A percentile compares a stretch with the other conserved stretches of the same genome.
phyloP scores from a whole-genome alignment of 2,888 invertebrate species.

The Lasioglossum figueresi region DNA sequence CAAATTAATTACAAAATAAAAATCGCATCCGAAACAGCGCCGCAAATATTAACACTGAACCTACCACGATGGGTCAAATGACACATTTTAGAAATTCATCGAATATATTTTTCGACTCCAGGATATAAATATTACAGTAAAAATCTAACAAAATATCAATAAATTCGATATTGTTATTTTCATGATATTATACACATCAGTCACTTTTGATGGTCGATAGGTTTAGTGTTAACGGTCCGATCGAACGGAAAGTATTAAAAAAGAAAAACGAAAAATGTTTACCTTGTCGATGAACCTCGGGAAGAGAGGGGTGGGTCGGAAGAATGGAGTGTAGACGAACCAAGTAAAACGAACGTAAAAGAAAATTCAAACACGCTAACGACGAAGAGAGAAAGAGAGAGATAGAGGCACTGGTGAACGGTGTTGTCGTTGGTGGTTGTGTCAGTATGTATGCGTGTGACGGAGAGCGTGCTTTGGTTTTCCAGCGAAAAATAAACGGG shows the following conservation, averaged over 20 bases:
- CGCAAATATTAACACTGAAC: background rate
- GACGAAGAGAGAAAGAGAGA: conserved; percentile 27
- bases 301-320: conserved; percentile 22
- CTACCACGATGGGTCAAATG: too few relatives aligned
- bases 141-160: too few relatives aligned
- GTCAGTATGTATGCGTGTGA: background rate
- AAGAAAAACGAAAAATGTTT: background rate
- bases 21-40: background rate
- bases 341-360: conserved; percentile 44
- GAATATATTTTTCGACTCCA: too few relatives aligned
- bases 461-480: conserved; percentile 36
- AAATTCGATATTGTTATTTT: too few relatives aligned
- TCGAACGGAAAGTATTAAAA: background rate
- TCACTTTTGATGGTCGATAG: too few relatives aligned
- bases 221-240: too few relatives aligned
- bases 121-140: too few relatives aligned
- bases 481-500: conserved; percentile 56
- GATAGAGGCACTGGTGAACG: background rate
- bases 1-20: background rate
- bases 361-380: background rate
- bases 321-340: conserved; percentile 44
- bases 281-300: conserved; percentile 41
- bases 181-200: too few relatives aligned
- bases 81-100: too few relatives aligned
- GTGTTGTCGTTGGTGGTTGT: background rate